A percentile compares a stretch with the other conserved stretches of the same genome.
phyloP scores from a whole-genome alignment of 2,797 vertebrate species.

The Hybognathus amarus region DNA sequence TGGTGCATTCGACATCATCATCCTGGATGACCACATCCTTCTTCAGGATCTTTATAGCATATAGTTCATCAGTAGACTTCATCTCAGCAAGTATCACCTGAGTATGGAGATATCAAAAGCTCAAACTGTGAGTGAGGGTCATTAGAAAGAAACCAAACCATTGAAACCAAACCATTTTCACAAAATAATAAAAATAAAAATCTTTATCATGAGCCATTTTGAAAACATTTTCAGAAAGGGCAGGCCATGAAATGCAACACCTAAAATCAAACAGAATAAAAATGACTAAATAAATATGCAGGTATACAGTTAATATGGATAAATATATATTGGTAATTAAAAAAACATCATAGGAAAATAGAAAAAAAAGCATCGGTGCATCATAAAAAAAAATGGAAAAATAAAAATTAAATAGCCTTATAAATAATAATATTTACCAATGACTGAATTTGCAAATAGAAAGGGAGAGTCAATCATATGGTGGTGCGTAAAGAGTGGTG shows the following conservation, averaged over 20 bases:
- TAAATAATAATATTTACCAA: background rate
- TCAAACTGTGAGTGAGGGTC: background rate
- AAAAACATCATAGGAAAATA: background rate
- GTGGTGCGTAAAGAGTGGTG: background rate
- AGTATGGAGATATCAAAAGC: background rate
- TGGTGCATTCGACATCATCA: slow-evolving; percentile 95
- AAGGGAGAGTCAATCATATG: background rate
- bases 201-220: background rate
- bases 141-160: background rate
- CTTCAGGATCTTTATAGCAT: slow-evolving; percentile 96
- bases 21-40: slow-evolving; percentile 99
- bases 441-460: background rate
- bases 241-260: background rate
- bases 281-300: background rate
- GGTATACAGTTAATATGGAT: background rate
- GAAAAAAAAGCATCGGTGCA: background rate
- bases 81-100: slow-evolving; percentile 96
- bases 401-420: background rate
- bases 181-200: background rate
- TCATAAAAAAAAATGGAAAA: background rate
- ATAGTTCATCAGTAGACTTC: slow-evolving; percentile 87
- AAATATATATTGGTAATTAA: background rate
- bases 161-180: background rate
- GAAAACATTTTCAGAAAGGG: background rate
- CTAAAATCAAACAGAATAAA: background rate